Base-by-base conservation (phyloP, 2,888 invertebrate species). In the Trichogramma evanescens region DNA sequence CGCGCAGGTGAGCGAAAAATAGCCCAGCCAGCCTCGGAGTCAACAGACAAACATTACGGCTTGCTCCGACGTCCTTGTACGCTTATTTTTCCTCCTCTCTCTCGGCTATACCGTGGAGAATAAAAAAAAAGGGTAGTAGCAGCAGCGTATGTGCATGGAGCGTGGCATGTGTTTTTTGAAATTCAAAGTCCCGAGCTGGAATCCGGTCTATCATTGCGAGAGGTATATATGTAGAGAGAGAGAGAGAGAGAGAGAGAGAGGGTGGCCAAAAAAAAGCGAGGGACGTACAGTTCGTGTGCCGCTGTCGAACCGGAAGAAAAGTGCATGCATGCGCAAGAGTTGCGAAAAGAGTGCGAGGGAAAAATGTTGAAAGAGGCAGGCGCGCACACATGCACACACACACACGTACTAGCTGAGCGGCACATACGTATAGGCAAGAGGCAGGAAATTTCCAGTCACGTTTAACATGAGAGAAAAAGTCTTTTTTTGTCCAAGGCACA, bases 1-100 rank as follows among this genome's bases (percentile, higher is more conserved):
- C 65, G 55, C 65, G 58, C 58, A 59, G 44, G 50, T 26, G 26
- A 49, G 50, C 54, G 57, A 54, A 63, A 57, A 57, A 57, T 57
- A 59, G 58, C 26, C 26, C 26, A 26, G 26, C 26, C 26, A 26
- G 26, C 64, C 63, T 63, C 61, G 26, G 52, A 63, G 54, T 57
- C 63, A 59, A 59, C 51, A 59, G 59, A 57, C 63, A 57, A 56
- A 56, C 44, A 56, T 39, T n/a, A 26, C 6, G 39, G 9, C 43
- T 42, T 26, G 26, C 26, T 26, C 26, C 26, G 26, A 26, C 26
- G 26, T 26, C 26, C 26, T 26, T 26, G 26, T 26, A 26, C 40
- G 8, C 6, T 49, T 39, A 2, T 39, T 13, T 54, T 44, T 42
- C 56, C 39, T 40, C n/a, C 8, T 55, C 38, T 52, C 6, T 52